Evolutionary conservation across 2,113 vertebrate species (phyloP).

Genomic region (Semicossyphus pulcher): DNA sequence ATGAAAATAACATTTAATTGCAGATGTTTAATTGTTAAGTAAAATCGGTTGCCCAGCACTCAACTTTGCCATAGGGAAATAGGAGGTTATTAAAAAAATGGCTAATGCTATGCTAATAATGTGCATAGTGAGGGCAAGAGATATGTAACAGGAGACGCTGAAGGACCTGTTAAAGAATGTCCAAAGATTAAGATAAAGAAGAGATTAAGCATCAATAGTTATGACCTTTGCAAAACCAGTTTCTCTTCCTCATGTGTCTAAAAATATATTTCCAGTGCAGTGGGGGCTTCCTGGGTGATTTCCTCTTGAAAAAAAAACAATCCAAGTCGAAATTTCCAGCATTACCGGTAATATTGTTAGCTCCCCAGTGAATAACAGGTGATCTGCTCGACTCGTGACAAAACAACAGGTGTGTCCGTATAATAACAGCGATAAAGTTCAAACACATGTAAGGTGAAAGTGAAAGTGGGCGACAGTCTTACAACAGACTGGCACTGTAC

Average conservation of each 20-base stretch:
- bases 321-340: neutral
- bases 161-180: no score
- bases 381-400: slow-evolving; percentile 21
- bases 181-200: no score
- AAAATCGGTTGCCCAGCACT: no score
- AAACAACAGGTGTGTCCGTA: slow-evolving; percentile 71
- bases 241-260: neutral
- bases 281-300: neutral
- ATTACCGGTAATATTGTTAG: neutral
- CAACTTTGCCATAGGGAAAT: no score
- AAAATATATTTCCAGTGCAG: neutral
- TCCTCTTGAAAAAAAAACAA: neutral
- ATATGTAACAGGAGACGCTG: no score
- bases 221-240: neutral
- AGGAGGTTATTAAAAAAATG: no score
- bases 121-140: no score
- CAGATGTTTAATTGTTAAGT: no score
- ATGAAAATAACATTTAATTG: no score
- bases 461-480: slow-evolving; percentile 53
- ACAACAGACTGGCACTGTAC: neutral
- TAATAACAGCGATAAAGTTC: slow-evolving; percentile 23
- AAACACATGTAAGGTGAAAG: slow-evolving; percentile 39
- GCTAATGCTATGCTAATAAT: no score
- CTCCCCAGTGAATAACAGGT: slow-evolving; percentile 6
- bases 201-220: no score